Evolutionary conservation across 2,888 invertebrate species (phyloP).

Genomic region (Orthosia gothica): DNA sequence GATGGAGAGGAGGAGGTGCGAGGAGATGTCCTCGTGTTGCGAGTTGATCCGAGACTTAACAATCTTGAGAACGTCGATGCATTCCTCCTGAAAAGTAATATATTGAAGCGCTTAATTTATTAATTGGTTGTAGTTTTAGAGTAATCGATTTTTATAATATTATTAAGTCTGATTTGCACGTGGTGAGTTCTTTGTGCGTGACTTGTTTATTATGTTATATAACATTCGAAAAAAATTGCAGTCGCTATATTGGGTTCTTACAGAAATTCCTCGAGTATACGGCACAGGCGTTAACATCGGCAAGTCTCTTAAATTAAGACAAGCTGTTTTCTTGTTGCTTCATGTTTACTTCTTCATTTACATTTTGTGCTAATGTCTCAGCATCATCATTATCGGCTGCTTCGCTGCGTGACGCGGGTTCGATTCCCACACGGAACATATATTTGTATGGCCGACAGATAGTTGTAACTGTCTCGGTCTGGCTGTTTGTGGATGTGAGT

Average conservation of each 20-base stretch:
- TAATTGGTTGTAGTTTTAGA: not conserved
- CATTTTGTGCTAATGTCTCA: not conserved
- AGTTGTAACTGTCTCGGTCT: no score
- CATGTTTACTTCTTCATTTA: no score
- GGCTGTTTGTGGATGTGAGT: no score
- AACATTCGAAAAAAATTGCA: not conserved
- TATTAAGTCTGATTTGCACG: no score
- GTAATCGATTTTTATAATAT: no score
- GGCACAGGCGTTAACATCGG: not conserved
- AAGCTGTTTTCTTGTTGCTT: not conserved
- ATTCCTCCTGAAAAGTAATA: conserved; percentile 93
- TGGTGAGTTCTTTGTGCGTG: not conserved
- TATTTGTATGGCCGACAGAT: no score
- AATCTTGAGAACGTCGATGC: conserved; percentile 95
- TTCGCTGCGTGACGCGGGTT: no score
- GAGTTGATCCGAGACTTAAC: conserved; percentile 96
- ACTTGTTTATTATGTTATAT: not conserved
- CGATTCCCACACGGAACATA: no score
- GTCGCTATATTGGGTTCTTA: not conserved
- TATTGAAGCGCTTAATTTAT: not conserved
- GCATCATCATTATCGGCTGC: no score
- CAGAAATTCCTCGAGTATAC: not conserved
- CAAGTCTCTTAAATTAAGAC: not conserved
- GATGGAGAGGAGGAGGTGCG: conserved; percentile 96
- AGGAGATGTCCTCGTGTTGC: conserved; percentile 96